A percentile compares a stretch with the other conserved stretches of the same genome.
phyloP scores from a whole-genome alignment of 2,888 invertebrate genomes.

The Hypena proboscidalis region DNA sequence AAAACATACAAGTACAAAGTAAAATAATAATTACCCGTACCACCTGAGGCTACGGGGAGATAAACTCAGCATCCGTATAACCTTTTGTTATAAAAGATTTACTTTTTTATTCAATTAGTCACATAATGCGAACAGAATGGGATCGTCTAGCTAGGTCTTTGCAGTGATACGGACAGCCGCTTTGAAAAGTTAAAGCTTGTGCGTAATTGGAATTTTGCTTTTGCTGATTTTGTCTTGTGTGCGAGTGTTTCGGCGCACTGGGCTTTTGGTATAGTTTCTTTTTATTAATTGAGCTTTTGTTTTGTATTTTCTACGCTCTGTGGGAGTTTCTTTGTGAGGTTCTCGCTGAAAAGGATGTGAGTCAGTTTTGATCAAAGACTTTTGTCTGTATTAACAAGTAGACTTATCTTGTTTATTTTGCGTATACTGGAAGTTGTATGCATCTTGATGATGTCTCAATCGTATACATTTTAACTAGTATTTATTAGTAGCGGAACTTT shows the following conservation, averaged over 20 bases:
- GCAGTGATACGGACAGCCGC: constrained; percentile 55
- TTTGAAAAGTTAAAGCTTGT: constrained; percentile 60
- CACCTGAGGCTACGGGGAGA: constrained; percentile 59
- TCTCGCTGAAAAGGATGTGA: background rate
- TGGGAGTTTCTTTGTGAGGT: constrained; percentile 7
- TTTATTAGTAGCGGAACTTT: too few species aligned
- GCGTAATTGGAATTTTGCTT: constrained; percentile 44
- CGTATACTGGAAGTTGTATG: too few species aligned
- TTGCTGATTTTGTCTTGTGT: constrained; percentile 34
- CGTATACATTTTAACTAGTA: too few species aligned
- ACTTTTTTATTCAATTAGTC: constrained; percentile 73
- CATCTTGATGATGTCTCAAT: too few species aligned
- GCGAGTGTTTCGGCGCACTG: constrained; percentile 13
- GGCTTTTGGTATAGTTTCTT: constrained; percentile 23
- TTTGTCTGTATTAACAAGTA: too few species aligned
- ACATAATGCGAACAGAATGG: constrained; percentile 54
- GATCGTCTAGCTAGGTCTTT: constrained; percentile 47
- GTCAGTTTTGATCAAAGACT: background rate
- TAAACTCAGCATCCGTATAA: constrained; percentile 52
- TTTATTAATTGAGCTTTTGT: constrained; percentile 10
- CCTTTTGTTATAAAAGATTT: constrained; percentile 62
- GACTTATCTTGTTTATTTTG: too few species aligned
- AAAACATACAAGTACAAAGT: constrained; percentile 67
- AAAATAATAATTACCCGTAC: constrained; percentile 72
- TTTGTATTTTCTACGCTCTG: constrained; percentile 4